phyloP scores from a whole-genome alignment of 1,140 invertebrate species.

The Mylabris phalerata region DNA sequence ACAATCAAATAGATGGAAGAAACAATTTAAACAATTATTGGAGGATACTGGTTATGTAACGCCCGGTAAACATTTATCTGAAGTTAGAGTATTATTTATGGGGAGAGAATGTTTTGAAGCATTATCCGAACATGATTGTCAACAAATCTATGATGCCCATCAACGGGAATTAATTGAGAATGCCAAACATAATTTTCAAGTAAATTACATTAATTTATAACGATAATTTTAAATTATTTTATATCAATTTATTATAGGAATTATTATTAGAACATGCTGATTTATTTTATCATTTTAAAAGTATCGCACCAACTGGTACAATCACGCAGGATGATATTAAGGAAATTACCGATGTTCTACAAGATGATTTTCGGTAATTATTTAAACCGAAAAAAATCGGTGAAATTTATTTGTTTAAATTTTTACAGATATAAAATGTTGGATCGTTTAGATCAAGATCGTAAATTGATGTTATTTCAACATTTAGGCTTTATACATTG shows the following conservation, averaged over 20 bases:
- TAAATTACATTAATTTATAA: constrained; percentile 31
- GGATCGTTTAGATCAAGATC: constrained; percentile 87
- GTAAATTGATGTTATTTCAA: constrained; percentile 89
- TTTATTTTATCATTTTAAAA: constrained; percentile 90
- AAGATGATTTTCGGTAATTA: constrained; percentile 78
- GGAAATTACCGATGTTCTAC: constrained; percentile 84
- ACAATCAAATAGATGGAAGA: constrained; percentile 60
- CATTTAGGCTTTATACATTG: constrained; percentile 95
- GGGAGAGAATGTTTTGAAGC: constrained; percentile 92
- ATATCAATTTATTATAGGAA: constrained; percentile 53
- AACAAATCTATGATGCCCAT: constrained; percentile 91
- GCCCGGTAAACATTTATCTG: constrained; percentile 85
- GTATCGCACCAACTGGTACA: constrained; percentile 79
- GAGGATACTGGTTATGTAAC: constrained; percentile 92
- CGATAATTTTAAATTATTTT: neutral
- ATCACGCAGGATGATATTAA: constrained; percentile 92
- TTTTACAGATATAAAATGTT: constrained; percentile 77
- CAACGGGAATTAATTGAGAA: constrained; percentile 86
- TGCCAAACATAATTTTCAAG: constrained; percentile 87
- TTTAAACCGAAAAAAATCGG: neutral
- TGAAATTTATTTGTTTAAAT: too few species aligned
- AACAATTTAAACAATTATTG: constrained; percentile 88
- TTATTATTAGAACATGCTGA: constrained; percentile 89
- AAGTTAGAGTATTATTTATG: constrained; percentile 90
- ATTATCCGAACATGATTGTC: constrained; percentile 82